A percentile compares a stretch with the other conserved stretches of the same genome.
phyloP scores from a whole-genome alignment of 1,140 invertebrate genomes.

The Drosophila dunni region DNA sequence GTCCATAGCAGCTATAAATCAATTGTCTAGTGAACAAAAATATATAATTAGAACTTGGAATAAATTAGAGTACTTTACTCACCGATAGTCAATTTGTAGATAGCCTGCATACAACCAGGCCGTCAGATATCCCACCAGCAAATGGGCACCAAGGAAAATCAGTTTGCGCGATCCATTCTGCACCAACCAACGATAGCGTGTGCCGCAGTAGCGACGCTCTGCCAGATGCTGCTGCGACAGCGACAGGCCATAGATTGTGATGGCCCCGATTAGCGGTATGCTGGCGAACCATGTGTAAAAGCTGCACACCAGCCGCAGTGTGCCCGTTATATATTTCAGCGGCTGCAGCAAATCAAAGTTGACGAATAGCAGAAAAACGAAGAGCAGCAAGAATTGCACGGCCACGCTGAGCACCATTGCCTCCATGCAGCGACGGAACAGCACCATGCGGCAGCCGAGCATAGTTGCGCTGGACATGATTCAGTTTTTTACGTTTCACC shows the following conservation, averaged over 20 bases:
- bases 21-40: conserved; percentile 44
- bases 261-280: conserved; percentile 85
- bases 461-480: conserved; percentile 10
- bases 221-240: conserved; percentile 87
- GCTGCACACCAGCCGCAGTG: conserved; percentile 85
- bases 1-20: conserved; percentile 56
- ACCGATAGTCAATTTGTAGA: conserved; percentile 84
- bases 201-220: conserved; percentile 85
- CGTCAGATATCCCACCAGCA: conserved; percentile 85
- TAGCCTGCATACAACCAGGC: conserved; percentile 87
- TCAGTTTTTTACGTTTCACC: background rate
- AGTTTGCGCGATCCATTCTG: conserved; percentile 61
- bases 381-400: conserved; percentile 84
- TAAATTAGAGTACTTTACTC: conserved; percentile 35
- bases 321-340: conserved; percentile 85
- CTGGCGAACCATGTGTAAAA: conserved; percentile 86
- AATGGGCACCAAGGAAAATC: conserved; percentile 85
- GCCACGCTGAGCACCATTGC: conserved; percentile 61
- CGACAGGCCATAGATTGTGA: conserved; percentile 86
- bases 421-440: conserved; percentile 61
- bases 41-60: background rate
- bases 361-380: conserved; percentile 85
- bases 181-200: conserved; percentile 85
- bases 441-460: conserved; percentile 46
- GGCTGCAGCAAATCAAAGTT: conserved; percentile 86